These are phyloP conservation scores for Pocillopora verrucosa DNA, from an alignment of 64 coral and sea anemone species.

Conservation along the genomic window DNA sequence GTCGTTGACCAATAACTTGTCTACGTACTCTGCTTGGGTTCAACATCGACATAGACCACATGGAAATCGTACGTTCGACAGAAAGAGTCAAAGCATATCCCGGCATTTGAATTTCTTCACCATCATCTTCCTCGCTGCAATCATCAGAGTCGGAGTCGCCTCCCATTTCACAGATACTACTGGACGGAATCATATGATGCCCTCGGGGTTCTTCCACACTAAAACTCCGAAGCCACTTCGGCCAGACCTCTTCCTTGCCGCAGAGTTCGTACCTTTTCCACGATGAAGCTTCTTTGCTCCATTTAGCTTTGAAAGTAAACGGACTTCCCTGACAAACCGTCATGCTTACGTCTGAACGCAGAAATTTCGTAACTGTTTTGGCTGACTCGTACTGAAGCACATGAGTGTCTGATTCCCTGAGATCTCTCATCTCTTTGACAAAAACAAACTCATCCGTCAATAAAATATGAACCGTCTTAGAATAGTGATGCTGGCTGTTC, in stretches of 20 bases:
- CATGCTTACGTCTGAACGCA: constrained; percentile 36
- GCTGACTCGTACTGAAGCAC: constrained; percentile 50
- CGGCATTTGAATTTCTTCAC: constrained; percentile 41
- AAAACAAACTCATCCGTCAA: constrained; percentile 64
- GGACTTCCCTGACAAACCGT: constrained; percentile 47
- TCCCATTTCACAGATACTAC: not conserved
- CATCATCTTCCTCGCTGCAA: constrained; percentile 35
- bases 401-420: constrained; percentile 7
- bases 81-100: constrained; percentile 34
- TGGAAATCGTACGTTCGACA: constrained; percentile 49
- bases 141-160: constrained; percentile 37
- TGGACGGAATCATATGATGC: not conserved
- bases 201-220: not conserved
- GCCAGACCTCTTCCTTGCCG: constrained; percentile 48
- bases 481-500: constrained; percentile 37
- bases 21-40: constrained; percentile 67
- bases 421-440: constrained; percentile 47
- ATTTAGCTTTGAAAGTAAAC: constrained; percentile 72
- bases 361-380: constrained; percentile 55
- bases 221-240: constrained; percentile 61
- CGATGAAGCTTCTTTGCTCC: constrained; percentile 2
- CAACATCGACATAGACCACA: constrained; percentile 61
- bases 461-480: constrained; percentile 60
- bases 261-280: constrained; percentile 69
- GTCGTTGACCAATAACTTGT: constrained; percentile 23